phyloP scores from a whole-genome alignment of 1,140 invertebrate genomes.

The Scaptodrosophila lebanonensis region DNA sequence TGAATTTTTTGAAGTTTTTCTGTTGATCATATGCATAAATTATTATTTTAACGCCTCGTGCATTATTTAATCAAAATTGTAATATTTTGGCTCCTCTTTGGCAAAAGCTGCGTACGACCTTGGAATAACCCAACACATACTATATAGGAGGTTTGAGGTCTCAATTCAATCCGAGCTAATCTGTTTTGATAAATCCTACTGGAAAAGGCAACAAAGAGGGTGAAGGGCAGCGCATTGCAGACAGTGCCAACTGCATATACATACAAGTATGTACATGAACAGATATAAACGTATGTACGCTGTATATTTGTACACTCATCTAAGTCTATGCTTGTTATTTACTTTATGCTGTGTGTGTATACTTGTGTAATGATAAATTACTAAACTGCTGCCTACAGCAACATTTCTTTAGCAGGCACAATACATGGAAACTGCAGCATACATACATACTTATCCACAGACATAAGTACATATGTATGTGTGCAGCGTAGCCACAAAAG shows the following conservation, averaged over 20 bases:
- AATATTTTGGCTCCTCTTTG: no score
- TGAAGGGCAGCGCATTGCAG: no score
- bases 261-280: constrained; percentile 7
- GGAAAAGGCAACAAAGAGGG: background rate
- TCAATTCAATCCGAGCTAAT: no score
- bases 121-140: no score
- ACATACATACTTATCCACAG: no score
- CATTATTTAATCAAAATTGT: no score
- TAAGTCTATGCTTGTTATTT: constrained; percentile 7
- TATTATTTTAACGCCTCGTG: no score
- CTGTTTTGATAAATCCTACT: background rate
- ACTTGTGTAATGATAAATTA: constrained; percentile 72
- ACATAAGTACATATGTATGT: constrained; percentile 14
- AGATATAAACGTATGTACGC: constrained; percentile 22
- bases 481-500: constrained; percentile 58
- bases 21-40: no score
- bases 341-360: constrained; percentile 23
- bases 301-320: constrained; percentile 21
- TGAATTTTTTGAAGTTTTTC: no score
- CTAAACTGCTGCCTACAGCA: constrained; percentile 68
- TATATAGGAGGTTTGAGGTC: no score
- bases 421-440: background rate
- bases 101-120: no score
- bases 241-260: constrained; percentile 15
- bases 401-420: constrained; percentile 10